phyloP scores from a whole-genome alignment of 30 jellyfish, hydroid and myxozoan species.

The Hydractinia symbiolongicarpus region DNA sequence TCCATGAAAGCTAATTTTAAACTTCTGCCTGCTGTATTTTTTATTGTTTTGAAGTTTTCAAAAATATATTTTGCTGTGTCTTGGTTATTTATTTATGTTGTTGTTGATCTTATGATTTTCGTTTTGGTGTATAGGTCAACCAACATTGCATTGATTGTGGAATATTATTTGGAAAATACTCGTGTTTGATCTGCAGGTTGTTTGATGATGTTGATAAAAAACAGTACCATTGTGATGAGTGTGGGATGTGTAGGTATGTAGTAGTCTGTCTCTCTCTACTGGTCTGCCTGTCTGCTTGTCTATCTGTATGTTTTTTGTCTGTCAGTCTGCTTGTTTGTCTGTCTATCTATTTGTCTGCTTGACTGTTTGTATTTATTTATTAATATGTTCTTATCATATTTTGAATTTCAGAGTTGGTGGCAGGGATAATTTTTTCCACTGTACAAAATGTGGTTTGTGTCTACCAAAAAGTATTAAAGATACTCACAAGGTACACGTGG shows the following conservation, averaged over 20 bases:
- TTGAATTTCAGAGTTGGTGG: slow-evolving; percentile 70
- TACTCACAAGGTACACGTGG: slow-evolving; percentile 41
- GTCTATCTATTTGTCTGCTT: too few species aligned
- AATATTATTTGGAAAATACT: slow-evolving; percentile 50
- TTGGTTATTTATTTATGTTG: neutral
- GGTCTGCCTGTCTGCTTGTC: neutral
- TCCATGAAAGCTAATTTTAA: neutral
- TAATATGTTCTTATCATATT: neutral
- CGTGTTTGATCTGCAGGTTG: slow-evolving; percentile 55
- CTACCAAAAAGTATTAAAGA: slow-evolving; percentile 47
- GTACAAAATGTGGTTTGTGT: slow-evolving; percentile 76
- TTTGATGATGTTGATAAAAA: slow-evolving; percentile 55
- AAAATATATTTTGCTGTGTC: too few species aligned
- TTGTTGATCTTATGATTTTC: neutral
- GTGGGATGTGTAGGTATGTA: slow-evolving; percentile 63
- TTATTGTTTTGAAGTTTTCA: neutral
- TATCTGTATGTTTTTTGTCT: neutral
- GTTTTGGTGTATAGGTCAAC: slow-evolving; percentile 20
- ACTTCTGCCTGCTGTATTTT: neutral
- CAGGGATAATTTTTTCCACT: slow-evolving; percentile 66
- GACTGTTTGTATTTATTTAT: neutral
- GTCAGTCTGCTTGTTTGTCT: neutral
- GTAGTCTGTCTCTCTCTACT: neutral
- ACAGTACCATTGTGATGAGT: slow-evolving; percentile 58
- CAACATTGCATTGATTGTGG: slow-evolving; percentile 43